Evolutionary conservation across 2,797 vertebrate species (phyloP), one percentile per base, ranked within the genome.

Genomic region (Poeciliopsis gracilis): DNA sequence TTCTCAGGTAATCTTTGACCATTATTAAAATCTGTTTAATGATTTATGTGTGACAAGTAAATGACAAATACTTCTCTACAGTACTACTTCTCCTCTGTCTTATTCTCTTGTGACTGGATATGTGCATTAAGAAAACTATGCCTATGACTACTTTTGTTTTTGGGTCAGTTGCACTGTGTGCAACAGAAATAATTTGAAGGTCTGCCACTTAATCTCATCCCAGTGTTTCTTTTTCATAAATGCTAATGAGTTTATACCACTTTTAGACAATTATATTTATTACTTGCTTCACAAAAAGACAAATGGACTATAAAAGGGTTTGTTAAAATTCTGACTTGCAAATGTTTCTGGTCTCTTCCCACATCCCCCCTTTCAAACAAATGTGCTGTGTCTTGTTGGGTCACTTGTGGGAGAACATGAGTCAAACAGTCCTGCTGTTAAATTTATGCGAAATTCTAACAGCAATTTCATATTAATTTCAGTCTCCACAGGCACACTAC

Each of bases 401-500:
- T 80, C 83, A 84, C 81, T 72, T 86, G 73, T 80, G 41, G 73
- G 78, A 76, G 30, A 86, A 84, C 77, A 79, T 78, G 73, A 75
- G 38, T 41, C 5, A 73, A 84, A 79, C 70, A 61, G 18, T 78
- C 83, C 55, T 51, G 57, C 83, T 82, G 83, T 72, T 85, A 87
- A 83, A 88, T 49, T 66, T 66, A 89, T 84, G 84, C 77, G 79
- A 69, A 75, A 76, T 67, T 83, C 81, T 73, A 72, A 70, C 46
- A 49, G 77, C 77, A 82, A 82, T 89, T 85, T 88, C 47, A 79
- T 78, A 83, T 89, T 89, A 81, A 85, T 91, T 79, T 88, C 46
- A 74, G 43, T 79, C 86, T 83, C 87, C 53, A 61, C 81, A 85
- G 89, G 86, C 76, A 72, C 75, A 82, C 25, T 73, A 76, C 76